Evolutionary conservation across 1,140 invertebrate species (phyloP).

Genomic region (Bradynema listronoti): DNA sequence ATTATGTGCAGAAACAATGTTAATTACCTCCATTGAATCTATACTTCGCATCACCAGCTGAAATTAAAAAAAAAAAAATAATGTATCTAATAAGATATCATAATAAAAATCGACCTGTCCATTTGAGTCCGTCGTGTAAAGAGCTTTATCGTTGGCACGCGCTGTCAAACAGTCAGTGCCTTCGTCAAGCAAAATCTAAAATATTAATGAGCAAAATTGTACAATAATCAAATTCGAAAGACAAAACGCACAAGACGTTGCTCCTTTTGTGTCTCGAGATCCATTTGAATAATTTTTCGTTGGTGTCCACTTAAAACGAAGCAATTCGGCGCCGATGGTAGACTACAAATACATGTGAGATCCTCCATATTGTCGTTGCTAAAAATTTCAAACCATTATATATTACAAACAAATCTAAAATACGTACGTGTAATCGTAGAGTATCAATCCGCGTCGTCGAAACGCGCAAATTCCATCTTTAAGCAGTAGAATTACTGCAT

Average conservation of each 20-base stretch:
- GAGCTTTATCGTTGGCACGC: conserved; percentile 12
- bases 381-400: neutral
- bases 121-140: conserved; percentile 9
- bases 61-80: neutral
- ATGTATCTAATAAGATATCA: neutral
- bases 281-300: conserved; percentile 17
- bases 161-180: conserved; percentile 11
- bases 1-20: conserved; percentile 8
- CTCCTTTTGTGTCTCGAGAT: conserved; percentile 13
- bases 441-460: conserved; percentile 13
- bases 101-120: conserved; percentile 5
- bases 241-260: neutral
- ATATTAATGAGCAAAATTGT: neutral
- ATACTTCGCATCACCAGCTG: conserved; percentile 17
- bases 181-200: neutral
- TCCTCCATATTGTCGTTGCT: neutral
- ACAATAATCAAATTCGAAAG: neutral
- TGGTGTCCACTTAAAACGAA: conserved; percentile 3
- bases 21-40: conserved; percentile 9
- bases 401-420: neutral
- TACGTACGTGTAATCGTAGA: conserved; percentile 14
- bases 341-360: neutral
- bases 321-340: conserved; percentile 14
- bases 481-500: conserved; percentile 4
- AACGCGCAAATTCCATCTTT: conserved; percentile 6